Conservation (phyloP, 1,140 invertebrate species). For the Dreissena rostriformis region DNA sequence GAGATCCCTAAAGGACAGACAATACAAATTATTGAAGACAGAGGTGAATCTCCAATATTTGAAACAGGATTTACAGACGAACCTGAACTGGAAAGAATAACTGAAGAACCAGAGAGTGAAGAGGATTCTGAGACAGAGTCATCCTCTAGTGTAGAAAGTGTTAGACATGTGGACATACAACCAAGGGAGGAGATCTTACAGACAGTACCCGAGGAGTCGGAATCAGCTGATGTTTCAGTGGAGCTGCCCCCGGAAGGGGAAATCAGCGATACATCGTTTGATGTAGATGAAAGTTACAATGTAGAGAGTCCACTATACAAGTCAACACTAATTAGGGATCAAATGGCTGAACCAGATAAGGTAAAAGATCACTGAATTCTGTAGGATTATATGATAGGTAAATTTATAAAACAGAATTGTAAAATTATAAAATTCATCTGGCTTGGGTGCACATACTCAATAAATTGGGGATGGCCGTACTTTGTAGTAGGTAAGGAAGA, state of each 20-base stretch:
- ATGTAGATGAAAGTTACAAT: conserved; percentile 42
- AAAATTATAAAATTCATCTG: no score
- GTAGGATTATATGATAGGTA: neutral
- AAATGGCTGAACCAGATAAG: conserved; percentile 14
- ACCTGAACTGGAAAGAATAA: conserved; percentile 36
- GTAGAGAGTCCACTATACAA: conserved; percentile 33
- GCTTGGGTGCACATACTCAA: no score
- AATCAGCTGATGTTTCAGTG: conserved; percentile 47
- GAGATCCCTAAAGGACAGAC: conserved; percentile 46
- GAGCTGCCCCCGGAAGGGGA: conserved; percentile 36
- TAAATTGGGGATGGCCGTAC: no score
- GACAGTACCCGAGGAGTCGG: conserved; percentile 49
- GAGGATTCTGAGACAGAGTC: conserved; percentile 34
- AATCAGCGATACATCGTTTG: conserved; percentile 50
- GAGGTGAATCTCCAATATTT: conserved; percentile 17
- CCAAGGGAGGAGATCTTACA: conserved; percentile 44
- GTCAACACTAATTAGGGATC: conserved; percentile 13
- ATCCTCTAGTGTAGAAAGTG: conserved; percentile 47
- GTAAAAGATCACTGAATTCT: conserved; percentile 17
- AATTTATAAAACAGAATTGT: neutral
- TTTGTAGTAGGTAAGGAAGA: no score
- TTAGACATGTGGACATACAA: conserved; percentile 37
- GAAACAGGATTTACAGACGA: conserved; percentile 39
- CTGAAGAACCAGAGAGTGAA: conserved; percentile 53
- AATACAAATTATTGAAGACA: conserved; percentile 25